Percentiles rank a stretch among this genome's conserved stretches.
Conservation (phyloP, 2,113 vertebrate genomes). For the Onychostoma macrolepis region DNA sequence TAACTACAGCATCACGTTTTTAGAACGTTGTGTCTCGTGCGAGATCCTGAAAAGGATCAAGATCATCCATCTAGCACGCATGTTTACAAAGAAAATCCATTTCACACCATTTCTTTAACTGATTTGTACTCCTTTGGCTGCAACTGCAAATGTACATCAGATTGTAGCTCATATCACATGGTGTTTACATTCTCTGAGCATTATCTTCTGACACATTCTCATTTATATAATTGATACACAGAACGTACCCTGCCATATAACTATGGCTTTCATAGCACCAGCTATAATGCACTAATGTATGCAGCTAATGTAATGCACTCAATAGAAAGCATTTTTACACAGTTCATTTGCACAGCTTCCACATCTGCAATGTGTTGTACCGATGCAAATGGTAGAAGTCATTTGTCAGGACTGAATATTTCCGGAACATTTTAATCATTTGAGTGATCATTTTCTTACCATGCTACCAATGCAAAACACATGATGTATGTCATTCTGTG, state of each 20-base stretch:
- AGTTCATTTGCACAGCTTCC: slow-evolving; percentile 28
- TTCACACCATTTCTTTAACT: neutral
- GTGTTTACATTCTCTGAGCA: neutral
- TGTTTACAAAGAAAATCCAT: neutral
- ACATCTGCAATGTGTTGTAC: neutral
- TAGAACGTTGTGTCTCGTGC: neutral
- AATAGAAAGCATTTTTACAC: slow-evolving; percentile 20
- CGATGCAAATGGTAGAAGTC: neutral
- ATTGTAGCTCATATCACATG: neutral
- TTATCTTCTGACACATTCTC: slow-evolving; percentile 2
- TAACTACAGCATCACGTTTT: neutral
- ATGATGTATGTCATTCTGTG: neutral
- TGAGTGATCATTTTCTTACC: neutral
- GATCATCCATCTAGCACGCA: neutral
- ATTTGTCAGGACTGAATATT: slow-evolving; percentile 28
- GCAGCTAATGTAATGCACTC: slow-evolving; percentile 30
- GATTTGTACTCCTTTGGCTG: neutral
- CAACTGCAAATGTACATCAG: neutral
- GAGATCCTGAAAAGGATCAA: neutral
- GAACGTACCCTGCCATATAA: neutral
- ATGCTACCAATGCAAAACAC: neutral
- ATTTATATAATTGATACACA: slow-evolving; percentile 26
- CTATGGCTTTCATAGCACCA: neutral
- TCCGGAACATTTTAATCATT: slow-evolving; percentile 15
- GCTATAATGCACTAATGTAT: slow-evolving; percentile 6